These are phyloP conservation scores for Tiaroga cobitis DNA, from an alignment of 2,797 vertebrate genomes.

Conservation along the genomic window DNA sequence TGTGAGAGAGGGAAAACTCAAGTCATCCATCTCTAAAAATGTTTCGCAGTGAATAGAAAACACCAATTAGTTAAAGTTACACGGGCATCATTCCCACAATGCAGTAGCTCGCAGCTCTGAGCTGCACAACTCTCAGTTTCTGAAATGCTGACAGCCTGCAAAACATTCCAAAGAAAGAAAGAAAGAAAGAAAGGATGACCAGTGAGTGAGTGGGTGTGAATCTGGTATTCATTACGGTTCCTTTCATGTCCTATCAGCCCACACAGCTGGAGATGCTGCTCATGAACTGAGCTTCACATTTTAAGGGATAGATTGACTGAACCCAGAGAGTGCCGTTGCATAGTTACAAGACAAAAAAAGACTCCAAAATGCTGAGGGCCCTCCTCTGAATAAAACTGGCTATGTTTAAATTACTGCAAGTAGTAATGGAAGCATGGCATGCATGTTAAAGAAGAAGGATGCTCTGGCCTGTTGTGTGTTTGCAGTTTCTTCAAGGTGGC, in stretches of 20 bases:
- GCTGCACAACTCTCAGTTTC: constrained; percentile 3
- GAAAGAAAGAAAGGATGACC: not conserved
- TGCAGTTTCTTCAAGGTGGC: not conserved
- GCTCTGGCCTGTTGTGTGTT: not conserved
- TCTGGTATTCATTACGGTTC: constrained; percentile 64
- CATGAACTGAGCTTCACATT: constrained; percentile 55
- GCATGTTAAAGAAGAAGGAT: not conserved
- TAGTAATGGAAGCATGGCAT: not conserved
- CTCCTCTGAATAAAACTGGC: constrained; percentile 1
- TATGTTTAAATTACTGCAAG: constrained; percentile 28
- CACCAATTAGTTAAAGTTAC: constrained; percentile 21
- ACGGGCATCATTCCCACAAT: not conserved
- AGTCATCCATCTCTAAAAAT: constrained; percentile 32
- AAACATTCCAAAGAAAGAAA: constrained; percentile 29
- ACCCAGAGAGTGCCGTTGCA: constrained; percentile 47
- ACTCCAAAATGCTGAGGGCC: not conserved
- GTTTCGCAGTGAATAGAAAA: constrained; percentile 17
- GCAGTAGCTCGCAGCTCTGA: not conserved
- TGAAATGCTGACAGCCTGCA: constrained; percentile 5
- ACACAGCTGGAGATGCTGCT: constrained; percentile 55
- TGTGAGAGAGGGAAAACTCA: constrained; percentile 39
- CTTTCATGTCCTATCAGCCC: constrained; percentile 59
- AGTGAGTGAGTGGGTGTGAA: constrained; percentile 59
- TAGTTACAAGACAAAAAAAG: constrained; percentile 48
- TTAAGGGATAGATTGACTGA: constrained; percentile 44